These are phyloP conservation scores for Neostethus bicornis DNA, from an alignment of 2,797 vertebrate species.

Conservation along the genomic window DNA sequence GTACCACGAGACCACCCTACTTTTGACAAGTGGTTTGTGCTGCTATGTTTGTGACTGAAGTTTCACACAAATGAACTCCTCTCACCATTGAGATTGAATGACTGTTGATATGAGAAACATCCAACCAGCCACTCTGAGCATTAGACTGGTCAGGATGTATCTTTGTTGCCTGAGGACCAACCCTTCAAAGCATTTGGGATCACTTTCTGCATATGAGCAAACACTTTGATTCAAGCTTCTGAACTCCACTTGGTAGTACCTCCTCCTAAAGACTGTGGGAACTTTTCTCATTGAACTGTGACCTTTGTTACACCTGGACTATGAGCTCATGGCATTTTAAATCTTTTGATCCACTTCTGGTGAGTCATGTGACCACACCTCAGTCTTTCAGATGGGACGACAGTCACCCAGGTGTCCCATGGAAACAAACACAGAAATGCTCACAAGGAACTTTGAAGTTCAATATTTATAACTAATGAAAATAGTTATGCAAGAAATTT, in stretches of 20 bases:
- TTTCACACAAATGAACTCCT: too few relatives aligned
- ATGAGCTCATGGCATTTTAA: conserved; percentile 34
- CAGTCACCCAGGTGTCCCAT: conserved; percentile 31
- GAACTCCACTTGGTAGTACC: conserved; percentile 41
- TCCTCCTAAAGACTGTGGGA: conserved; percentile 24
- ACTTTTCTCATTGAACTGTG: conserved; percentile 22
- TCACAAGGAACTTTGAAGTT: not conserved
- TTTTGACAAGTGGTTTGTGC: too few relatives aligned
- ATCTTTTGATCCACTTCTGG: conserved; percentile 52
- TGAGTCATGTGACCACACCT: conserved; percentile 57
- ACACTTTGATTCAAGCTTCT: conserved; percentile 37
- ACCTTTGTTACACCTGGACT: conserved; percentile 45
- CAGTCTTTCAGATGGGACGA: conserved; percentile 11
- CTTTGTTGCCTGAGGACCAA: not conserved
- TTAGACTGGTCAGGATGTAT: not conserved
- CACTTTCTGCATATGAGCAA: not conserved
- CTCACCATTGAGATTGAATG: conserved; percentile 6
- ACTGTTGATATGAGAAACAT: not conserved
- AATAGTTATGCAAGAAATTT: too few relatives aligned
- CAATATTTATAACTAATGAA: not conserved
- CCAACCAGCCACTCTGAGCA: not conserved
- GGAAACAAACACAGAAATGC: not conserved
- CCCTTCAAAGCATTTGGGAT: not conserved
- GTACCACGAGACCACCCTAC: too few relatives aligned
- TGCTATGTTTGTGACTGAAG: too few relatives aligned